These are phyloP conservation scores for Melieria omissa DNA, from an alignment of 2,888 invertebrate genomes.

Conservation along the genomic window DNA sequence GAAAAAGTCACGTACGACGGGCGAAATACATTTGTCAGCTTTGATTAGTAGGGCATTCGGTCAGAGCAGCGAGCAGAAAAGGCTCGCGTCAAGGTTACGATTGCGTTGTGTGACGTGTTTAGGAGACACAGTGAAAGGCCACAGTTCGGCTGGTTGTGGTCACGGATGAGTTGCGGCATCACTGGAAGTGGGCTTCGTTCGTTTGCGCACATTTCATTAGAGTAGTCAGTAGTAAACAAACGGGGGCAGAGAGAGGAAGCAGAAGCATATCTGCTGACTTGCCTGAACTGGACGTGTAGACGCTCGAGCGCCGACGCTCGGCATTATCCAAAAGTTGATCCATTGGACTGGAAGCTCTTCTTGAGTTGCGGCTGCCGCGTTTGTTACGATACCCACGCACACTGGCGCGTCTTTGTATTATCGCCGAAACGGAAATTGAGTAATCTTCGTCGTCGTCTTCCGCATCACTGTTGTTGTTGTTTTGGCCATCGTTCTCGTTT, in stretches of 20 bases:
- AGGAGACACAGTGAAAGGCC: no score
- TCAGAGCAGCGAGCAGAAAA: no score
- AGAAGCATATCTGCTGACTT: conserved; percentile 70
- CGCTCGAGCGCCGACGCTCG: conserved; percentile 75
- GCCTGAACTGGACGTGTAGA: conserved; percentile 86
- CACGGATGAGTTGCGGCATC: no score
- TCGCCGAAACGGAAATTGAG: conserved; percentile 85
- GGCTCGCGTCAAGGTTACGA: no score
- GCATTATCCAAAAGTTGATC: conserved; percentile 64
- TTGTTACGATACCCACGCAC: conserved; percentile 75
- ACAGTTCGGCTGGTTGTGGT: no score
- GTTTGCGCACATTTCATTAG: no score
- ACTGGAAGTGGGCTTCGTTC: no score
- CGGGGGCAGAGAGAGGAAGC: background rate
- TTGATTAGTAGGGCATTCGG: no score
- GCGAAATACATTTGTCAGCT: conserved; percentile 27
- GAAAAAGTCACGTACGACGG: conserved; percentile 33
- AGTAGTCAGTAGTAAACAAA: background rate
- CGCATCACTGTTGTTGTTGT: conserved; percentile 44
- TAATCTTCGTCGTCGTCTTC: conserved; percentile 82
- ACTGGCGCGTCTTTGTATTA: conserved; percentile 82
- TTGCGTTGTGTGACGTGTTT: no score
- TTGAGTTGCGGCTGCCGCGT: conserved; percentile 71
- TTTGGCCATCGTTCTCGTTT: conserved; percentile 37
- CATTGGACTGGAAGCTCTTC: conserved; percentile 72